phyloP scores from a whole-genome alignment of 2,888 invertebrate genomes.

The Cotesia congregata region DNA sequence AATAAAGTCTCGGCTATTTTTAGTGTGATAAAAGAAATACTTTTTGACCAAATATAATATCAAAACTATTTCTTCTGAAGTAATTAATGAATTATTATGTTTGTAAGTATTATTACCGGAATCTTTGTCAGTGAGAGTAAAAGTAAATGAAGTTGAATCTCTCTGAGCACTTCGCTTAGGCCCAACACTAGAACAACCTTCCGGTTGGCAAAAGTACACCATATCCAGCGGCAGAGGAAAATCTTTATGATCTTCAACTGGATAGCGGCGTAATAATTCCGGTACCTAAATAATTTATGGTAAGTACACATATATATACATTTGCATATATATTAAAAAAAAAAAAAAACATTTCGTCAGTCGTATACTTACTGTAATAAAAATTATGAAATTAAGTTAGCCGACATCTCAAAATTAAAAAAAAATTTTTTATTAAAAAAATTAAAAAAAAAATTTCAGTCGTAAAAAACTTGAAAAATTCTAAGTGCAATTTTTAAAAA shows the following conservation, averaged over 20 bases:
- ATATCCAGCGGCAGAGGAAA: conserved; percentile 98
- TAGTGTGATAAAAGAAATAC: not conserved
- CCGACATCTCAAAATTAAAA: too few species aligned
- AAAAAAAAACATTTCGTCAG: not conserved
- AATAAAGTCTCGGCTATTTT: too few species aligned
- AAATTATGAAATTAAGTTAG: not conserved
- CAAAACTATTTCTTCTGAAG: too few species aligned
- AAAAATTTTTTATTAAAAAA: too few species aligned
- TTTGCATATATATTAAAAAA: not conserved
- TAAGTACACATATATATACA: not conserved
- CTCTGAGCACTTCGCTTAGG: conserved; percentile 86
- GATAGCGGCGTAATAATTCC: conserved; percentile 94
- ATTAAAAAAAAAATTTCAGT: too few species aligned
- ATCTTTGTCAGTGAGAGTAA: conserved; percentile 98
- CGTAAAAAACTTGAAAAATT: too few species aligned
- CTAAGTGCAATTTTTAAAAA: too few species aligned
- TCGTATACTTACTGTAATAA: not conserved
- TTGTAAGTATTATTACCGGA: conserved; percentile 76
- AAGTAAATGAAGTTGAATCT: conserved; percentile 97
- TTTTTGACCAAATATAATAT: not conserved
- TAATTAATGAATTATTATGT: too few species aligned
- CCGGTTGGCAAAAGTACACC: conserved; percentile 99
- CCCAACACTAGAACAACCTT: conserved; percentile 95
- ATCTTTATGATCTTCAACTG: conserved; percentile 95
- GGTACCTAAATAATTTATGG: conserved; percentile 78